A percentile compares a stretch with the other conserved stretches of the same genome.
phyloP scores from a whole-genome alignment of 2,797 vertebrate genomes.

The Octomys mimax region DNA sequence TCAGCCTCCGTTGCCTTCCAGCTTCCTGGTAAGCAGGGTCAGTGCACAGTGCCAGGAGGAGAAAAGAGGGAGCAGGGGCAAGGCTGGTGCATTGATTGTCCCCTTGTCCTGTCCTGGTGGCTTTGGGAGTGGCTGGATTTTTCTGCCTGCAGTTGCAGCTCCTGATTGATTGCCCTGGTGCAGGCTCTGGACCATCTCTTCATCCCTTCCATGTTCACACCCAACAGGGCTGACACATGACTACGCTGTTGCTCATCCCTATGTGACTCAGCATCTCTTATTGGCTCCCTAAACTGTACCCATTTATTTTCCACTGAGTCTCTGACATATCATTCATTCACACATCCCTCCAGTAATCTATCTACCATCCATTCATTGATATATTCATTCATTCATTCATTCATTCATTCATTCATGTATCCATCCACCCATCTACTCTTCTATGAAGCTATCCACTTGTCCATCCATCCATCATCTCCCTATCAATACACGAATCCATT shows the following conservation, averaged over 20 bases:
- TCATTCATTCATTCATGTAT: not conserved
- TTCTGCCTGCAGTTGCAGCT: not conserved
- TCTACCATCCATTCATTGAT: not conserved
- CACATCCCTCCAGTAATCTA: not conserved
- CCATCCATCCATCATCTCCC: not conserved
- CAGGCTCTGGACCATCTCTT: too few relatives aligned
- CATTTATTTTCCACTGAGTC: not conserved
- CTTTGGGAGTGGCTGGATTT: not conserved
- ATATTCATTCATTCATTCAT: not conserved
- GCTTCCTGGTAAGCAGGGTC: not conserved
- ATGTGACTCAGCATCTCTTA: not conserved
- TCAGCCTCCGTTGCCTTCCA: not conserved
- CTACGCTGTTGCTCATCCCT: not conserved
- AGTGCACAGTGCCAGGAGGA: not conserved
- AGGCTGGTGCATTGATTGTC: fast-evolving
- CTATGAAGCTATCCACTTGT: not conserved
- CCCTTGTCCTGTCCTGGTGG: not conserved
- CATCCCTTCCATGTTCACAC: not conserved
- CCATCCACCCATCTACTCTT: not conserved
- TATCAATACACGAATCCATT: too few relatives aligned
- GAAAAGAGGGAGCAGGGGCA: too few relatives aligned
- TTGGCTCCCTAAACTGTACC: not conserved
- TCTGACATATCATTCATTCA: not conserved
- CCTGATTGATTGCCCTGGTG: too few relatives aligned
- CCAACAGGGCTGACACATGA: fast-evolving